phyloP scores from a whole-genome alignment of 2,797 vertebrate genomes.

The Trachops cirrhosus region DNA sequence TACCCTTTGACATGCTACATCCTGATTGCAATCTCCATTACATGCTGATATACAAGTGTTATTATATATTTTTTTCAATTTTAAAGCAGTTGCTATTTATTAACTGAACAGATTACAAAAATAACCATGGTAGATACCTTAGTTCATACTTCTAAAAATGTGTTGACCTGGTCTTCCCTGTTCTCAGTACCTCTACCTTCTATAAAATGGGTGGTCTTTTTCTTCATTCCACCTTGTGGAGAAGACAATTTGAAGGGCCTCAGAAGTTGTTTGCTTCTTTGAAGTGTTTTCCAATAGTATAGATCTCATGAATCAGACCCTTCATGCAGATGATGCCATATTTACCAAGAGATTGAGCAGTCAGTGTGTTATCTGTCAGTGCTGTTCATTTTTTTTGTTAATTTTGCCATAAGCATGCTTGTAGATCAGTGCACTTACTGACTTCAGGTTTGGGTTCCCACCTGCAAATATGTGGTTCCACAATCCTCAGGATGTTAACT shows the following conservation, averaged over 20 bases:
- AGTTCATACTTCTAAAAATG: background rate
- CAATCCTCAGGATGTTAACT: background rate
- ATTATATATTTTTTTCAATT: background rate
- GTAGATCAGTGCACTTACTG: background rate
- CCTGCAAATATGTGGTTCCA: background rate
- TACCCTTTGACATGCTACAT: background rate
- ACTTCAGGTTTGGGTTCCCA: background rate
- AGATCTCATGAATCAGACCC: background rate
- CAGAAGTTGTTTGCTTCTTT: background rate
- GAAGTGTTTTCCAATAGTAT: background rate
- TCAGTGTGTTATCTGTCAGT: background rate
- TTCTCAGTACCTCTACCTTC: background rate
- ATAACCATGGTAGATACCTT: background rate
- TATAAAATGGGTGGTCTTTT: background rate
- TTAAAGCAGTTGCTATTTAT: background rate
- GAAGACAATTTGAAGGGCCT: background rate
- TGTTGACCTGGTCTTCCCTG: background rate
- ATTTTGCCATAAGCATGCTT: background rate
- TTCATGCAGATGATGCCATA: background rate
- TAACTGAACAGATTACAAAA: background rate
- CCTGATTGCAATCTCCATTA: background rate
- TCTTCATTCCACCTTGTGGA: background rate
- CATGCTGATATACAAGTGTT: background rate
- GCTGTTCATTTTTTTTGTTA: background rate
- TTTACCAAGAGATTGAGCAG: background rate